phyloP scores from a whole-genome alignment of 2,888 invertebrate species.

The Drosophila borborema region DNA sequence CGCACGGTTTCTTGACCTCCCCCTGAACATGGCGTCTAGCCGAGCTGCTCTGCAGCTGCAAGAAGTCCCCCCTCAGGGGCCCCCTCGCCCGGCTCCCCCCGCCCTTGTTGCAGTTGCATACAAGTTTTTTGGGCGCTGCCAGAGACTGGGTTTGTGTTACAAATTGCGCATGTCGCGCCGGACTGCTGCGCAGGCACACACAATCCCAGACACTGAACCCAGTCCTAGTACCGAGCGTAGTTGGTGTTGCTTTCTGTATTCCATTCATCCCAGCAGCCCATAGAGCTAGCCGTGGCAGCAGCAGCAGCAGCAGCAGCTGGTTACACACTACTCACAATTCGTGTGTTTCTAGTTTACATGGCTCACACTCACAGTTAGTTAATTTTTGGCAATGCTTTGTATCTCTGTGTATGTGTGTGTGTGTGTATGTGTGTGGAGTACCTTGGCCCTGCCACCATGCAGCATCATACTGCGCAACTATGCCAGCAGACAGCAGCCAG shows the following conservation, averaged over 20 bases:
- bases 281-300: slow-evolving; percentile 17
- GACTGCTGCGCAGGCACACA: slow-evolving; percentile 50
- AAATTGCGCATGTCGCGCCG: slow-evolving; percentile 85
- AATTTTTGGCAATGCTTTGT: slow-evolving; percentile 71
- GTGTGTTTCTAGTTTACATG: slow-evolving; percentile 53
- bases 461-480: slow-evolving; percentile 32
- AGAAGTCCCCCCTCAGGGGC: background rate
- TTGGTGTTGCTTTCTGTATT: slow-evolving; percentile 8
- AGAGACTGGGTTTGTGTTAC: slow-evolving; percentile 85
- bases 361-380: slow-evolving; percentile 38
- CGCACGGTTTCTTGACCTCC: slow-evolving; percentile 81
- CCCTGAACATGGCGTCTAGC: slow-evolving; percentile 53
- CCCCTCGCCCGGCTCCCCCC: slow-evolving; percentile 10
- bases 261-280: slow-evolving; percentile 42
- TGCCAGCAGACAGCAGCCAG: slow-evolving; percentile 73
- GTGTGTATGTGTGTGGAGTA: slow-evolving; percentile 26
- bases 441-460: slow-evolving; percentile 22
- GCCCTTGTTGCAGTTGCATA: slow-evolving; percentile 47
- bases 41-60: slow-evolving; percentile 26
- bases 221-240: slow-evolving; percentile 16
- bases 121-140: slow-evolving; percentile 71
- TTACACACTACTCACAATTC: slow-evolving; percentile 53
- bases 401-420: slow-evolving; percentile 1
- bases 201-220: slow-evolving; percentile 14
- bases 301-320: slow-evolving; percentile 51